These are phyloP conservation scores for Poicephalus meyeri DNA, from an alignment of 2,113 vertebrate species.

Conservation along the genomic window DNA sequence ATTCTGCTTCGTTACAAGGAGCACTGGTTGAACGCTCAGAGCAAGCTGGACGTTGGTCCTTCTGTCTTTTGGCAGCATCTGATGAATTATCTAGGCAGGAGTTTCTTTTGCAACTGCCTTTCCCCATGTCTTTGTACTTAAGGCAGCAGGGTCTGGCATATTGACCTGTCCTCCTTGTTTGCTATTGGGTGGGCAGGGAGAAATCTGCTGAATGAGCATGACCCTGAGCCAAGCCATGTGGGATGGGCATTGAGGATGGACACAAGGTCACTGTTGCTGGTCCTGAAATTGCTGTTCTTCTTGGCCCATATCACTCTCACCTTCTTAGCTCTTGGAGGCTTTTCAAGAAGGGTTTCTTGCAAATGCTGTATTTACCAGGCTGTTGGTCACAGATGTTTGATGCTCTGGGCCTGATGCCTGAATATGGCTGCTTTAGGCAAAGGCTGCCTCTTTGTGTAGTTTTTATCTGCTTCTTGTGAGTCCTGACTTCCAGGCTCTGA, in stretches of 20 bases:
- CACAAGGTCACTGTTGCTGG: neutral
- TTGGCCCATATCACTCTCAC: neutral
- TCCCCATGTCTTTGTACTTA: neutral
- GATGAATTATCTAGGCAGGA: neutral
- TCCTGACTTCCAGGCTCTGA: neutral
- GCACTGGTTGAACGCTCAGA: too few relatives aligned
- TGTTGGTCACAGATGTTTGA: neutral
- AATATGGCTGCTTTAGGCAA: neutral
- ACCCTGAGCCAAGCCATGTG: accelerated
- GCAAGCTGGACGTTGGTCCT: too few relatives aligned
- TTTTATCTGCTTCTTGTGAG: neutral
- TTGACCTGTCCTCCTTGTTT: neutral
- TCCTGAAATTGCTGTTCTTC: neutral
- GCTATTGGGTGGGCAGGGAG: neutral
- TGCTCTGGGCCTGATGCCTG: neutral
- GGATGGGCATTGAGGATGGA: neutral
- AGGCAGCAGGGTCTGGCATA: neutral
- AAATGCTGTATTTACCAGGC: neutral
- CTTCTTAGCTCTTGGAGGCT: neutral
- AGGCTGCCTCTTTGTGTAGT: neutral
- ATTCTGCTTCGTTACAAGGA: too few relatives aligned
- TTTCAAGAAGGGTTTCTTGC: neutral
- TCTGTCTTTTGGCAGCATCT: too few relatives aligned
- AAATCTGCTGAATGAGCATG: neutral
- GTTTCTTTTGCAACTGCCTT: neutral